Evolutionary conservation across 2,113 vertebrate species (phyloP), one percentile per base, ranked within the genome.

Genomic region (Aspidoscelis tigris): DNA sequence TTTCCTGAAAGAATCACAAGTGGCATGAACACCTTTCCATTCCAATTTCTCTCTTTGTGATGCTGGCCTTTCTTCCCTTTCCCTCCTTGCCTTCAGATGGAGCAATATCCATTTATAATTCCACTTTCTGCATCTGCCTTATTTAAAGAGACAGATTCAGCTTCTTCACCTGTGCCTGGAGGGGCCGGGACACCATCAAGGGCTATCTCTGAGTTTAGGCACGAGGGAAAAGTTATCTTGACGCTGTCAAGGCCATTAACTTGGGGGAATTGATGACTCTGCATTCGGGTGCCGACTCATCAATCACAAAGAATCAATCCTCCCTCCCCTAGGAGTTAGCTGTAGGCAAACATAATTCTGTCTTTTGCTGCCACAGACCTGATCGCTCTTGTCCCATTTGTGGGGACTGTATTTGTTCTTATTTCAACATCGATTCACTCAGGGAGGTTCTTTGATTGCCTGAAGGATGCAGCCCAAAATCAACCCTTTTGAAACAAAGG

Each of bases 221-320:
- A 91, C 0, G 0, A 89, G 94, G 93, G 94, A 94, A 96, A 96
- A 96, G 93, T 95, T 95, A 95, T 94, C 94, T 94, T 95, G 95
- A 96, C 95, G 93, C 92, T 53, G 91, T 95, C 93, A 71, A 47
- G 95, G 94, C 92, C 88, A 92, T 92, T 93, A 94, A 93, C 91
- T 12, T 79, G 92, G 89, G 94, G 94, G 83, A 94, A 95, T 87
- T 96, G 95, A 96, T 96, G 95, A 96, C 94, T 96, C 94, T 95
- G 95, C 95, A 95, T 96, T 94, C 94, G 93, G 93, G 93, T 94
- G 85, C 91, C 24, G 7, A 95, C 93, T 95, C 95, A 96, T 96
- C 95, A 94, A 95, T 96, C 96, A 96, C 95, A 93, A 90, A 95
- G 95, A 95, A 96, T 96, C 95, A 96, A 95, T 96, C 94, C 93